phyloP scores from a whole-genome alignment of 2,888 invertebrate species.

The Eupithecia inturbata region DNA sequence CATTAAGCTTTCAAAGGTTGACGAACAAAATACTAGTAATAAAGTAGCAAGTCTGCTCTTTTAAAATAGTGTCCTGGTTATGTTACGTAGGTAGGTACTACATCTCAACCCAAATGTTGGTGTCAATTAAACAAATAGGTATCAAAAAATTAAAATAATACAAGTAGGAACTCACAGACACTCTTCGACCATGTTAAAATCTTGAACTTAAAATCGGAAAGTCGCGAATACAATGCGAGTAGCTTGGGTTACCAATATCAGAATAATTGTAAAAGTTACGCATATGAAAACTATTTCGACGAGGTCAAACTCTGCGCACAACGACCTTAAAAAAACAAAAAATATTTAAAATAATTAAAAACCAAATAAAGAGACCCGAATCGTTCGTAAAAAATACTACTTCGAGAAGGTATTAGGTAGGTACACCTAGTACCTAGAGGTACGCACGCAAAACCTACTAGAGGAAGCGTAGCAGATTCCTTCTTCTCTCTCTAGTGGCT shows the following conservation, averaged over 20 bases:
- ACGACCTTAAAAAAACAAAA: neutral
- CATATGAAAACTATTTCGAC: neutral
- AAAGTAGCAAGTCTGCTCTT: no score
- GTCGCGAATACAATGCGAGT: neutral
- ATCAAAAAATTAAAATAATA: neutral
- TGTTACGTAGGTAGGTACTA: neutral
- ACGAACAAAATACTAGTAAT: no score
- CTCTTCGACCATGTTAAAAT: neutral
- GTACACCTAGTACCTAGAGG: neutral
- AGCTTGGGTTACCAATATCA: neutral
- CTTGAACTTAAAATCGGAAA: neutral
- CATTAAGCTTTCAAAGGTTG: no score
- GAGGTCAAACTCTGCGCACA: neutral
- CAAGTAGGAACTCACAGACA: neutral
- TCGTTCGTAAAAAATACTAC: neutral
- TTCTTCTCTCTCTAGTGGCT: no score
- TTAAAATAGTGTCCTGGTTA: no score
- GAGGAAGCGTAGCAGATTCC: no score
- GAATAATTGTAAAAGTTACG: neutral
- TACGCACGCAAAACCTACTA: no score
- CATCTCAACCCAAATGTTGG: neutral
- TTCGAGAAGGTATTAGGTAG: neutral
- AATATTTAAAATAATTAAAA: neutral
- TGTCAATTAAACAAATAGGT: no score
- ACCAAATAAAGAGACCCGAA: neutral